Conservation (phyloP, 2,888 invertebrate genomes). For the Geotrupes spiniger region DNA sequence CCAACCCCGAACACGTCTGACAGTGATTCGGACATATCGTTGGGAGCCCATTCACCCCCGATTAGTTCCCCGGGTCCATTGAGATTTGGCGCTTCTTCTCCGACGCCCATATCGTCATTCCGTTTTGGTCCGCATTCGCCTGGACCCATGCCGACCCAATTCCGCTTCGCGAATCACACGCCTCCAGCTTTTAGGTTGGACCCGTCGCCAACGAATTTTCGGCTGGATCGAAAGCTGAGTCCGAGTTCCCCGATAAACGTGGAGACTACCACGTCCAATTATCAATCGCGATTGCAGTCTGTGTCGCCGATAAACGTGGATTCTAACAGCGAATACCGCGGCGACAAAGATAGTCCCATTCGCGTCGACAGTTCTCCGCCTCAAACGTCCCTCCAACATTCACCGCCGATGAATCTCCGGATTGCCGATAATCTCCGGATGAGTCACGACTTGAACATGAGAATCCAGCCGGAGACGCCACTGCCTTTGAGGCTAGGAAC, state of each 20-base stretch:
- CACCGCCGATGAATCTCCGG: slow-evolving; percentile 47
- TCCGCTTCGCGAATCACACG: slow-evolving; percentile 45
- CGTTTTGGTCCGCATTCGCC: slow-evolving; percentile 51
- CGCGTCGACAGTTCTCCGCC: slow-evolving; percentile 33
- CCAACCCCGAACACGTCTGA: slow-evolving; percentile 48
- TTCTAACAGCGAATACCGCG: slow-evolving; percentile 29
- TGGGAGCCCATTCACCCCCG: slow-evolving; percentile 49
- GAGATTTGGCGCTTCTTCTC: slow-evolving; percentile 40
- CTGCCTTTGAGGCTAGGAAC: slow-evolving; percentile 42
- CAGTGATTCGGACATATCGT: slow-evolving; percentile 51
- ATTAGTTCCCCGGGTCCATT: slow-evolving; percentile 45
- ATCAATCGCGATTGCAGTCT: slow-evolving; percentile 6
- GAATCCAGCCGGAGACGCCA: slow-evolving; percentile 39
- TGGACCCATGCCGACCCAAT: slow-evolving; percentile 50
- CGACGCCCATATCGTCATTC: slow-evolving; percentile 44
- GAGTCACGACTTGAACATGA: slow-evolving; percentile 18
- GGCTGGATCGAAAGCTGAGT: slow-evolving; percentile 33
- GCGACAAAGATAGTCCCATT: slow-evolving; percentile 37
- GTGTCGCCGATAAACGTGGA: slow-evolving; percentile 32
- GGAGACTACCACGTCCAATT: slow-evolving; percentile 22
- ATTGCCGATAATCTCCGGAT: slow-evolving; percentile 37
- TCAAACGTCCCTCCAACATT: slow-evolving; percentile 36
- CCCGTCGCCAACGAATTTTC: slow-evolving; percentile 31
- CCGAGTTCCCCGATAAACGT: slow-evolving; percentile 40
- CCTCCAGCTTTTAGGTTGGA: slow-evolving; percentile 33